Evolutionary conservation across 1,140 invertebrate species (phyloP), one percentile per base, ranked within the genome.

Genomic region (Plutomurus gul): DNA sequence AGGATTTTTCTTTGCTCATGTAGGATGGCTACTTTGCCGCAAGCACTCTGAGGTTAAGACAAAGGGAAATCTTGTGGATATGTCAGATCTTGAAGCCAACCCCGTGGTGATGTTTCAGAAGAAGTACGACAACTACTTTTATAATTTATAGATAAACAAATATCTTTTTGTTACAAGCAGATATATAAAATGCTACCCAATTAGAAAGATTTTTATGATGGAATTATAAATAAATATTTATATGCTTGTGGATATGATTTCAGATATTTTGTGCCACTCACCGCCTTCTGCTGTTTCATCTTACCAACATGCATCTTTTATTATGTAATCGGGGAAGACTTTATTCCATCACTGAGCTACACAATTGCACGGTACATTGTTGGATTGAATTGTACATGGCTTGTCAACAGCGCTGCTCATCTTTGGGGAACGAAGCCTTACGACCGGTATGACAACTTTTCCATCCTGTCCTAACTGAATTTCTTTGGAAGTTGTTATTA

Each of bases 281-380:
- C 70, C 8, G 13, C 81, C 89, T 8, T 93, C 0, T 87, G 91
- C 6, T 93, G 93, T 84, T 95, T 96, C 85, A 77, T 95, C 0
- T 33, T 92, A 11, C 91, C 91, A 10, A 89, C 90, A 0, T 18
- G 88, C 4, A 84, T 91, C n/a, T 89, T 90, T 1, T 86, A 87
- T 60, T 87, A 86, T 76, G 84, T 87, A 25, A 91, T 90, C 89
- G 87, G 86, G 13, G 91, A 92, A 84, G 85, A 84, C 8, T 76
- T 87, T 4, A 85, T 85, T 75, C 87, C 87, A 86, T 36, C 72
- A 87, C 16, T 78, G 84, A 87, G 13, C n/a, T 37, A 76, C 18
- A 70, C 77, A n/a, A 30, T 77, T 6, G n/a, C 70, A 4, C 76
- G 82, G 77, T 87, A 40, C 8, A 7, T 46, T 4, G n/a, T 37